phyloP scores from a whole-genome alignment of 2,888 invertebrate species.

The Drosophila rubida region DNA sequence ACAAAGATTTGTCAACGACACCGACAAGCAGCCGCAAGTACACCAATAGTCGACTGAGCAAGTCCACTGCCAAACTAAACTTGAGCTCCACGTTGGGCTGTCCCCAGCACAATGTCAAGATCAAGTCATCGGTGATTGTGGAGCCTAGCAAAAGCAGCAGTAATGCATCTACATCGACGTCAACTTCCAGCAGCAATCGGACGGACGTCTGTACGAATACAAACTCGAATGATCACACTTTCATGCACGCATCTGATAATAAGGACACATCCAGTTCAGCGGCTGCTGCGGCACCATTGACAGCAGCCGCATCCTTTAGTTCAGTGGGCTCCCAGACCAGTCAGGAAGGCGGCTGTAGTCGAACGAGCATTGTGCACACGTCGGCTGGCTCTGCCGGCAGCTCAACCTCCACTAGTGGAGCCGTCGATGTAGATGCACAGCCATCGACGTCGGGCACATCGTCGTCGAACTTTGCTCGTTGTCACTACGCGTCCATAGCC shows the following conservation, averaged over 20 bases:
- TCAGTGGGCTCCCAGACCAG: slow-evolving; percentile 63
- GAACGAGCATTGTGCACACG: slow-evolving; percentile 56
- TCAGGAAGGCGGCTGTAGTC: slow-evolving; percentile 78
- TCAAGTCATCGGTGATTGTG: slow-evolving; percentile 59
- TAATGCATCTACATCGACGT: slow-evolving; percentile 31
- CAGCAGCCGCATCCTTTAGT: slow-evolving; percentile 50
- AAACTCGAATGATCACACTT: slow-evolving; percentile 82
- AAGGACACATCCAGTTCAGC: slow-evolving; percentile 26
- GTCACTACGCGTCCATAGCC: slow-evolving; percentile 80
- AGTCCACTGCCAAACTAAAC: slow-evolving; percentile 85
- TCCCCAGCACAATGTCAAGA: slow-evolving; percentile 41
- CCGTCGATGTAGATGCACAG: slow-evolving; percentile 71
- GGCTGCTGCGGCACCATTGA: slow-evolving; percentile 17
- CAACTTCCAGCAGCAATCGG: slow-evolving; percentile 28
- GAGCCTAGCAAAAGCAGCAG: slow-evolving; percentile 44
- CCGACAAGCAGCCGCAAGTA: slow-evolving; percentile 84
- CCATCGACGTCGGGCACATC: slow-evolving; percentile 81
- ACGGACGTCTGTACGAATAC: slow-evolving; percentile 81
- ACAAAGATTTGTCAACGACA: slow-evolving; percentile 83
- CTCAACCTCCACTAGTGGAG: slow-evolving; percentile 26
- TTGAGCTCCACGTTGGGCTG: slow-evolving; percentile 78
- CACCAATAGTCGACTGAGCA: slow-evolving; percentile 82
- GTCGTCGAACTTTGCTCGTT: slow-evolving; percentile 66
- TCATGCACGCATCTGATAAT: slow-evolving; percentile 31
- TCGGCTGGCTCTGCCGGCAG: neutral